Conservation (phyloP, 2,888 invertebrate genomes). For the Ectobius pallidus region DNA sequence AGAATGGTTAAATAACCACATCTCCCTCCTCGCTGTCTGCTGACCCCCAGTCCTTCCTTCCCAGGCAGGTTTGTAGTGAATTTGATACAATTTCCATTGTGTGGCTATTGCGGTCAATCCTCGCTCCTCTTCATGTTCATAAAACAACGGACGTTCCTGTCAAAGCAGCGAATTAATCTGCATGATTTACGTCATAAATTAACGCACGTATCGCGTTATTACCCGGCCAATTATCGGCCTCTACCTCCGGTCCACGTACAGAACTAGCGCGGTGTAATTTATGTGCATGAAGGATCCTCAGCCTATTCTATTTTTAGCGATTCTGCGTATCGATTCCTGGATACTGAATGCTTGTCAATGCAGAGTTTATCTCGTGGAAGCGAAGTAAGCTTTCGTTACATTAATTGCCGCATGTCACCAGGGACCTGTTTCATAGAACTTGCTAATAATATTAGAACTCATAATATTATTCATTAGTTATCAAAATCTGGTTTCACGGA, state of each 20-base stretch:
- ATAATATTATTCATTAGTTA: too few species aligned
- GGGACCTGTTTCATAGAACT: too few species aligned
- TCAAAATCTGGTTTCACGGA: too few species aligned
- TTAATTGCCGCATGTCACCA: too few species aligned
- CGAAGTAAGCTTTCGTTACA: too few species aligned
- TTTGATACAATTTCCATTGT: not conserved
- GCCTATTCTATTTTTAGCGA: not conserved
- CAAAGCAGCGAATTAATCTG: slow-evolving; percentile 25
- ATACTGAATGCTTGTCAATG: not conserved
- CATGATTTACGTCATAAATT: slow-evolving; percentile 26
- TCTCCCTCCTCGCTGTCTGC: too few species aligned
- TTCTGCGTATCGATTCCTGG: not conserved
- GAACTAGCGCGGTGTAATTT: not conserved
- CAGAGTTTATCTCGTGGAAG: too few species aligned
- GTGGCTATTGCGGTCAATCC: not conserved
- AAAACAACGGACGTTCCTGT: slow-evolving; percentile 10
- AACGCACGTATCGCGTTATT: not conserved
- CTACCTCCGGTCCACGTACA: not conserved
- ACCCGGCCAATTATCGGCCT: not conserved
- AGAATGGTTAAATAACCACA: too few species aligned
- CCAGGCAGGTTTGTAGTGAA: too few species aligned
- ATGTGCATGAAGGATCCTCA: not conserved
- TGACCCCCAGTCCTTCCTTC: too few species aligned
- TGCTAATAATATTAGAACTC: too few species aligned
- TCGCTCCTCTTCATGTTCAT: not conserved